A percentile compares a stretch with the other conserved stretches of the same genome.
These are phyloP conservation scores for Neosalanx taihuensis DNA, from an alignment of 2,797 vertebrate genomes.

Conservation along the genomic window DNA sequence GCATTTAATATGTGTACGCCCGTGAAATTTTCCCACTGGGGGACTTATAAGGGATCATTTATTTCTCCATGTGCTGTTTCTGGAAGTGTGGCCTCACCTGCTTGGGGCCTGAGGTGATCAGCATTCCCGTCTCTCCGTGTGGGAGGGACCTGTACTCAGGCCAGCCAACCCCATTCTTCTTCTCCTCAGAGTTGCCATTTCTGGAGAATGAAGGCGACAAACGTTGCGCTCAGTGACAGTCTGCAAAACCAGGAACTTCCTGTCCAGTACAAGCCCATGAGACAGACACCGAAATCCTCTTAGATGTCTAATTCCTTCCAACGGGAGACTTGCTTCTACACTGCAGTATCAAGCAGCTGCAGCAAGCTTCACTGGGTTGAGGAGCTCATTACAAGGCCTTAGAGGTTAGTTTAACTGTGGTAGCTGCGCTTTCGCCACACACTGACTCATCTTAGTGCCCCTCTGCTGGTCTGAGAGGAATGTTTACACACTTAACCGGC, in stretches of 20 bases:
- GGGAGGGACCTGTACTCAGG: conserved; percentile 72
- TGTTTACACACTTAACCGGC: conserved; percentile 40
- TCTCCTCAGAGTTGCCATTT: conserved; percentile 74
- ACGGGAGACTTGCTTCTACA: conserved; percentile 45
- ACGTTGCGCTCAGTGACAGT: background rate
- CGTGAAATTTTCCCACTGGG: too few relatives aligned
- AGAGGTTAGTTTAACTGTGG: conserved; percentile 41
- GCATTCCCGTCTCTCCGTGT: conserved; percentile 63
- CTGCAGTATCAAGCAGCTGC: conserved; percentile 34
- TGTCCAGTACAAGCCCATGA: background rate
- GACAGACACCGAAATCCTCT: background rate
- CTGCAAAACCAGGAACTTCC: background rate
- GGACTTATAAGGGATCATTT: too few relatives aligned
- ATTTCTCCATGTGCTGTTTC: background rate
- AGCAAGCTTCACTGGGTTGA: conserved; percentile 39
- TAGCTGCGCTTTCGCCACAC: conserved; percentile 19
- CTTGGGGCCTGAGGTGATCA: conserved; percentile 66
- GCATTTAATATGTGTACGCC: too few relatives aligned
- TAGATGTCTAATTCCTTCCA: conserved; percentile 40
- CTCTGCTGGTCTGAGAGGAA: conserved; percentile 7
- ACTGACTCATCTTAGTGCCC: background rate
- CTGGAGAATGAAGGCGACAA: conserved; percentile 39
- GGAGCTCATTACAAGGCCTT: conserved; percentile 58
- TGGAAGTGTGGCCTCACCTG: conserved; percentile 63
- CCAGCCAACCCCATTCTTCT: conserved; percentile 66